Evolutionary conservation across 1,140 invertebrate genomes (phyloP).

Genomic region (Chironomus striatipennis): DNA sequence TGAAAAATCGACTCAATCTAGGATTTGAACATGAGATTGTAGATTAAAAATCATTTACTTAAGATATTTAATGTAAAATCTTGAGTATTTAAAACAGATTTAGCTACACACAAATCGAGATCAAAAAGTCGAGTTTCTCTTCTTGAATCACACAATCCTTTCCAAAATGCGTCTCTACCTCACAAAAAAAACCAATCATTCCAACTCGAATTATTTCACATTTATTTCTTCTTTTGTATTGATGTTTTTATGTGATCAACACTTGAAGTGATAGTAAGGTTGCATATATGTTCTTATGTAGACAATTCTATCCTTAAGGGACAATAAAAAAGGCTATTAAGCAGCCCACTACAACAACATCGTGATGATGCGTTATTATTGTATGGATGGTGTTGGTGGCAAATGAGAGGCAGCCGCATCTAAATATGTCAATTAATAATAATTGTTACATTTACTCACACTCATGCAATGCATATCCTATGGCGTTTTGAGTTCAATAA

Average conservation of each 20-base stretch:
- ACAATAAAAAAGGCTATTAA: slow-evolving; percentile 20
- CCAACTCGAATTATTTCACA: too few species aligned
- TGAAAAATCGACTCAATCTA: too few species aligned
- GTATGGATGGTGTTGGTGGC: neutral
- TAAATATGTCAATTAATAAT: slow-evolving; percentile 22
- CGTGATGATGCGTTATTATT: neutral
- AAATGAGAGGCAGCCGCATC: neutral
- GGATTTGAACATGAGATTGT: too few species aligned
- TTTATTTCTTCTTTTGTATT: neutral
- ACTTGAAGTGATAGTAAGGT: neutral
- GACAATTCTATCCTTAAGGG: neutral
- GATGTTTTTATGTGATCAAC: slow-evolving; percentile 12
- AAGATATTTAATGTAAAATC: too few species aligned
- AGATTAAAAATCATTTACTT: too few species aligned
- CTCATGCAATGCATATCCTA: neutral
- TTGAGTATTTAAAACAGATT: too few species aligned
- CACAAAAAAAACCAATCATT: too few species aligned
- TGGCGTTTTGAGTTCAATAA: too few species aligned
- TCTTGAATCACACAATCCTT: too few species aligned
- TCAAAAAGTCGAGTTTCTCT: too few species aligned
- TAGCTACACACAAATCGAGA: too few species aligned
- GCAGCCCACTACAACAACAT: neutral
- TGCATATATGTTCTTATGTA: neutral
- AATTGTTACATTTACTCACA: slow-evolving; percentile 1
- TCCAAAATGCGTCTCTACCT: too few species aligned